These are phyloP conservation scores for Cromileptes altivelis DNA, from an alignment of 2,113 vertebrate species.

Conservation along the genomic window DNA sequence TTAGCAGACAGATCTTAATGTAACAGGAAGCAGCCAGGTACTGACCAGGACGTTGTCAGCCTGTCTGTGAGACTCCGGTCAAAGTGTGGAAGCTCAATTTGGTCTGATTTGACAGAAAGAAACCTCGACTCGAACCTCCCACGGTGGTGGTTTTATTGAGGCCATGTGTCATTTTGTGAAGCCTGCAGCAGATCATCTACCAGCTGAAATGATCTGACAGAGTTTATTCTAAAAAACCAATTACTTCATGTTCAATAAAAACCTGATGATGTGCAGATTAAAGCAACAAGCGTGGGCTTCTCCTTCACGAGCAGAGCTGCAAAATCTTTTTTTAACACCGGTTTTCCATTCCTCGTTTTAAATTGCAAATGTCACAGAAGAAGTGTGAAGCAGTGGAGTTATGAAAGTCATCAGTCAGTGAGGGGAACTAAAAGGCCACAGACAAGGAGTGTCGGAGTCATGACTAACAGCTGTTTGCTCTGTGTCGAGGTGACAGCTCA, in stretches of 20 bases:
- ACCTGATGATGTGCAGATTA: constrained; percentile 40
- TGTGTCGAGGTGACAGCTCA: neutral
- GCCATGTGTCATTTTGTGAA: constrained; percentile 1
- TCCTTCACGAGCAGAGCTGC: constrained; percentile 6
- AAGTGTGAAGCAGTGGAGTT: constrained; percentile 22
- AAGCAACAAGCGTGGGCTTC: constrained; percentile 37
- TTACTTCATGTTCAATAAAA: constrained; percentile 45
- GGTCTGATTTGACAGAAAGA: neutral
- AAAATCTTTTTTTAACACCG: constrained; percentile 10
- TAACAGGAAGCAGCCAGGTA: neutral
- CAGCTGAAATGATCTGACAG: constrained; percentile 22
- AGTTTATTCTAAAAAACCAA: constrained; percentile 35
- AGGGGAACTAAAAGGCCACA: neutral
- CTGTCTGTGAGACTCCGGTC: neutral
- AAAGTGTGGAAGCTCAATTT: neutral
- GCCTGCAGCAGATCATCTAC: neutral
- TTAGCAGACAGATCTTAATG: neutral
- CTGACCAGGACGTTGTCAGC: neutral
- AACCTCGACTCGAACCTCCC: neutral
- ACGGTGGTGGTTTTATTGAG: neutral
- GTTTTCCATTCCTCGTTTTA: constrained; percentile 8
- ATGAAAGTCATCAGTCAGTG: constrained; percentile 46
- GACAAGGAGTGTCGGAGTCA: neutral
- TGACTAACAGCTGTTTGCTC: neutral
- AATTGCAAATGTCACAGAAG: constrained; percentile 34